A percentile compares a stretch with the other conserved stretches of the same genome.
Evolutionary conservation across 2,113 vertebrate genomes (phyloP).

Genomic region (Hippocampus barbouri): DNA sequence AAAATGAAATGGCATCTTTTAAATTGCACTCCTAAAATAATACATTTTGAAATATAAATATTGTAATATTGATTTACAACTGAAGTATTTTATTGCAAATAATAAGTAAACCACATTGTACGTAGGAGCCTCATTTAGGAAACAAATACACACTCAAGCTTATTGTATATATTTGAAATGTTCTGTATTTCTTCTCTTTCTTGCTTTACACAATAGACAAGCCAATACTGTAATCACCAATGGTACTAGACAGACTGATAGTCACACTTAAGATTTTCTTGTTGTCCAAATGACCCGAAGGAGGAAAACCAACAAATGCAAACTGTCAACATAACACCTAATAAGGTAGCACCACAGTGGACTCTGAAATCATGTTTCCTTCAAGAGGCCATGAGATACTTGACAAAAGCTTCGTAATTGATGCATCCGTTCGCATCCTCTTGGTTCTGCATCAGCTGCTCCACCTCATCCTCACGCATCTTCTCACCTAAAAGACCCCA

Average conservation of each 20-base stretch:
- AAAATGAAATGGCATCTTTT: background rate
- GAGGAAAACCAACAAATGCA: background rate
- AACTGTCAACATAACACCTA: constrained; percentile 7
- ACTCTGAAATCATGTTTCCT: background rate
- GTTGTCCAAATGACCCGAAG: background rate
- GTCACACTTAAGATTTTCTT: background rate
- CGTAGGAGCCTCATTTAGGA: background rate
- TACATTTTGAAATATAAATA: background rate
- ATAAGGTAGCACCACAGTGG: constrained; percentile 22
- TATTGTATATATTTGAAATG: background rate
- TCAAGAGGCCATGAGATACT: constrained; percentile 75
- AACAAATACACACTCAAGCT: background rate
- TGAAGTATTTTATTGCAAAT: too few relatives aligned
- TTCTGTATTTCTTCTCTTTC: background rate
- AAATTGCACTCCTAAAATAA: background rate
- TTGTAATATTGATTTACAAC: too few relatives aligned
- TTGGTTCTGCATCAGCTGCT: constrained; percentile 78
- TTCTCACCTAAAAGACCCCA: constrained; percentile 69
- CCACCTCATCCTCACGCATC: constrained; percentile 77
- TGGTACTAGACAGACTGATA: background rate
- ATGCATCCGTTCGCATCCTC: constrained; percentile 79
- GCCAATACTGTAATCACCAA: background rate
- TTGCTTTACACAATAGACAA: background rate
- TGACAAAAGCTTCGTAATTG: constrained; percentile 80
- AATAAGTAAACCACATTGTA: too few relatives aligned